Evolutionary conservation across 2,113 vertebrate species (phyloP).

Genomic region (Danio rerio): DNA sequence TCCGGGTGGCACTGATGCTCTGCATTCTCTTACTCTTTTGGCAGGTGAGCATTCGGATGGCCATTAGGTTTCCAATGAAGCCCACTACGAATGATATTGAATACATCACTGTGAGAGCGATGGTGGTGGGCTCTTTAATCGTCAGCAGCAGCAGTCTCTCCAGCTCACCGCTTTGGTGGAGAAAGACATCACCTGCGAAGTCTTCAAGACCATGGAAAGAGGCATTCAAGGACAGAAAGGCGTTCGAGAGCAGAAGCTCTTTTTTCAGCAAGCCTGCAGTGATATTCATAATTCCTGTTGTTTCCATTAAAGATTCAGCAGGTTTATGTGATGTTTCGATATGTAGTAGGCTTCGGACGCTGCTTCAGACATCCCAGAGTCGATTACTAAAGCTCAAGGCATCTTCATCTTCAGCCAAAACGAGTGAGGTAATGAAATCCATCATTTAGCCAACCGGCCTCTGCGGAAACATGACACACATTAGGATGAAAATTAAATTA

Average conservation of each 20-base stretch:
- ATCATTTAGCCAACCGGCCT: constrained; percentile 38
- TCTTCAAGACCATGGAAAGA: constrained; percentile 64
- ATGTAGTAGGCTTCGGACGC: not conserved
- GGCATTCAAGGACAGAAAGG: constrained; percentile 35
- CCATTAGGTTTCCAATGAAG: constrained; percentile 87
- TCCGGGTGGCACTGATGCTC: constrained; percentile 85
- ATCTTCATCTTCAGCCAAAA: constrained; percentile 32
- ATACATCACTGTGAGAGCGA: constrained; percentile 86
- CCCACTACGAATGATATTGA: constrained; percentile 85
- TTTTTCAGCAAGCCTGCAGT: not conserved
- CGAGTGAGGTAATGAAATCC: constrained; percentile 17
- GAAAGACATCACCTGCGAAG: constrained; percentile 62
- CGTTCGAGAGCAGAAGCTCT: constrained; percentile 13
- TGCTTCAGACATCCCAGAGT: constrained; percentile 1
- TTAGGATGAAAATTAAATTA: constrained; percentile 16
- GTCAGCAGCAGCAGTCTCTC: constrained; percentile 85
- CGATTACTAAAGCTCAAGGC: constrained; percentile 10
- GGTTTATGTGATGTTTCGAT: not conserved
- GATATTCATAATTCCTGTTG: constrained; percentile 69
- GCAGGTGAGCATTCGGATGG: constrained; percentile 84
- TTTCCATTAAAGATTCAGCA: not conserved
- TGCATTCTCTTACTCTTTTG: constrained; percentile 74
- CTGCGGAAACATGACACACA: constrained; percentile 39
- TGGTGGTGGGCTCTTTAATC: constrained; percentile 83
- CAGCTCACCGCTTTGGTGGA: constrained; percentile 74